Conservation (phyloP, 2,797 vertebrate genomes). For the Setipinna tenuifilis region DNA sequence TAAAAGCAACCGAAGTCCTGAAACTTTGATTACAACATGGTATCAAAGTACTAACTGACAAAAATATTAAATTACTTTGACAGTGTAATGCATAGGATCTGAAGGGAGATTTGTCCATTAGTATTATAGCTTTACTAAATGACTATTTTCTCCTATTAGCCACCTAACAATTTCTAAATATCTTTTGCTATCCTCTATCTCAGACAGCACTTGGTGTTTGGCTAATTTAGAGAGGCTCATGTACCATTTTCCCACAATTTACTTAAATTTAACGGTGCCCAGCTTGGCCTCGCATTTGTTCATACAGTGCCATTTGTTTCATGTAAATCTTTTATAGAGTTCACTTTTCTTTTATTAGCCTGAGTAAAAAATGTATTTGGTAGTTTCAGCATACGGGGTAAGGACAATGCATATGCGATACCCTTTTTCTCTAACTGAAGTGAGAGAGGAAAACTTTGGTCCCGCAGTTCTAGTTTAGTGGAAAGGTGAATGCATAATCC, state of each 20-base stretch:
- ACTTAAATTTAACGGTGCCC: not conserved
- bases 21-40: not conserved
- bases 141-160: not conserved
- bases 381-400: not conserved
- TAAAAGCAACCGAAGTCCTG: not conserved
- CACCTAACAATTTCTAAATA: not conserved
- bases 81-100: not conserved
- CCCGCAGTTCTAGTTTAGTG: slow-evolving; percentile 67
- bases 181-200: not conserved
- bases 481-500: slow-evolving; percentile 47
- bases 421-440: not conserved
- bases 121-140: not conserved
- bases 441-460: not conserved
- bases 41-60: not conserved
- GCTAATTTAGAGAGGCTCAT: not conserved
- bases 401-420: not conserved
- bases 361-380: not conserved
- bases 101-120: not conserved
- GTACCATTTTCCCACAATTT: not conserved
- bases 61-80: not conserved
- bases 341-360: not conserved
- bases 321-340: not conserved
- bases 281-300: not conserved
- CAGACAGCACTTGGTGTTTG: not conserved
- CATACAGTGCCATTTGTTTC: not conserved